These are phyloP conservation scores for Cosmopolites sordidus DNA, from an alignment of 2,888 invertebrate species.

Conservation along the genomic window DNA sequence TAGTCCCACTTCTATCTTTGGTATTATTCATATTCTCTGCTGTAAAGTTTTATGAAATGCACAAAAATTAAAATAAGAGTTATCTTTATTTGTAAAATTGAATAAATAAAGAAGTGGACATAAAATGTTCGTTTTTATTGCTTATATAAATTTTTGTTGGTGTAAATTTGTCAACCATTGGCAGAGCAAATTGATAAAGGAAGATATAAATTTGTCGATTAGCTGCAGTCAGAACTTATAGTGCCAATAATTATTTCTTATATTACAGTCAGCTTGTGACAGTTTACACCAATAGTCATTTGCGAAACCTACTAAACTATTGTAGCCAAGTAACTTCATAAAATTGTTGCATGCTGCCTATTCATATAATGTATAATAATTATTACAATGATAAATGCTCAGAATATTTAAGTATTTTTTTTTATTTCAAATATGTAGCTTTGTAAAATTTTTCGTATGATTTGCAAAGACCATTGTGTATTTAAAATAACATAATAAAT, in stretches of 20 bases:
- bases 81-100: slow-evolving; percentile 15
- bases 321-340: slow-evolving; percentile 13
- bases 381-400: slow-evolving; percentile 44
- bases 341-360: slow-evolving; percentile 38
- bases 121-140: slow-evolving; percentile 19
- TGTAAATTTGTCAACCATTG: slow-evolving; percentile 7
- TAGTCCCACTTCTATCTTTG: slow-evolving; percentile 60
- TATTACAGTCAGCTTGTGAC: slow-evolving; percentile 4
- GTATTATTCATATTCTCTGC: slow-evolving; percentile 23
- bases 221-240: not conserved
- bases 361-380: slow-evolving; percentile 39
- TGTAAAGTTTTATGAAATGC: slow-evolving; percentile 26
- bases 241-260: not conserved
- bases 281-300: slow-evolving; percentile 14
- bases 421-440: slow-evolving; percentile 50
- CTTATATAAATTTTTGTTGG: slow-evolving; percentile 10
- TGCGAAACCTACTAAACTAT: slow-evolving; percentile 7
- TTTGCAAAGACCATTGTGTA: slow-evolving; percentile 70
- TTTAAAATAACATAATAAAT: slow-evolving; percentile 61
- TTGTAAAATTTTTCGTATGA: slow-evolving; percentile 62
- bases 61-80: slow-evolving; percentile 21
- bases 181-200: no score
- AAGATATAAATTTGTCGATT: no score
- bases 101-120: slow-evolving; percentile 21
- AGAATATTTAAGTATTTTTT: slow-evolving; percentile 41